Evolutionary conservation across 2,888 invertebrate genomes (phyloP), one percentile per base, ranked within the genome.

Genomic region (Drosophila borborema): DNA sequence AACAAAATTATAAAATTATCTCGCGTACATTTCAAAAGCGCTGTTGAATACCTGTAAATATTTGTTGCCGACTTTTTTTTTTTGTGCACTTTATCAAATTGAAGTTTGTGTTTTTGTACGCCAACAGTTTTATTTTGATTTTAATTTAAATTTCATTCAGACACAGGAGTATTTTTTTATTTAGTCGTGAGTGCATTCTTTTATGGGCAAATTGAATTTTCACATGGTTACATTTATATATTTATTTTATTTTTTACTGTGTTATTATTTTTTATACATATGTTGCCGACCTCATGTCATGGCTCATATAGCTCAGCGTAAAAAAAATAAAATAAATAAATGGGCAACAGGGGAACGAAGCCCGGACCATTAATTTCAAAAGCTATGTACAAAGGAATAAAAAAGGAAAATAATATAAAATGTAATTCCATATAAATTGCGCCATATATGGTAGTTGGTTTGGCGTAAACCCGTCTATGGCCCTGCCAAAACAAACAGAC

Each of bases 401-500:
- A 49, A 54, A 34, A 20, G 6, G 20, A 12, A 64, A 45, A 45
- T n/a, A 18, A 41, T 34, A 36, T 56, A 40, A 49, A 63, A 72
- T 66, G 20, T 65, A 70, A 71, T 78, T 75, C 71, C 69, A 54
- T 73, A 48, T 49, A 58, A 31, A 38, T 51, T 55, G 61, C 18
- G 34, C 56, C 40, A 53, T 59, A 55, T 45, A 41, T 31, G 16
- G 23, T 23, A 23, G 55, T 23, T 61, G 64, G 20, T 48, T 14
- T 23, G 34, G 38, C 48, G 28, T 49, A 46, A 67, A 49, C 58
- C 65, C 65, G 55, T 64, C 53, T 41, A 20, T 65, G 41, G 69
- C 80, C 74, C 71, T 23, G 72, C 86, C 89, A 89, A 89, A 83
- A 89, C 84, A 74, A 86, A 86, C 86, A 76, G 58, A 84, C 84